Percentiles rank a stretch among this genome's conserved stretches.
These are phyloP conservation scores for Rhopalosiphum nymphaeae DNA, from an alignment of 2,888 invertebrate genomes.

Conservation along the genomic window DNA sequence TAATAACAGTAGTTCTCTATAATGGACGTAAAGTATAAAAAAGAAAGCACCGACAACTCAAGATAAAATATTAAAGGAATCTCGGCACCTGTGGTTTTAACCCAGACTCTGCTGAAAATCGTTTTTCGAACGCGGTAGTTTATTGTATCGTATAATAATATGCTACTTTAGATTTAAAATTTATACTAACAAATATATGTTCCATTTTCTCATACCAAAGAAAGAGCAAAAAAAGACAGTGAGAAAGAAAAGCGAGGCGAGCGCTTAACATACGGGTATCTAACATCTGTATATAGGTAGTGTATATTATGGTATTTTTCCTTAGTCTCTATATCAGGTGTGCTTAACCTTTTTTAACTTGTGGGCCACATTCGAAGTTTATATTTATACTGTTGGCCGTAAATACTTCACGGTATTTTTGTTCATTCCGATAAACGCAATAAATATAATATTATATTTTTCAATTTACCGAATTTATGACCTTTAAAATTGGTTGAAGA, in stretches of 20 bases:
- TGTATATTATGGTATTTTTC: neutral
- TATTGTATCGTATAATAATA: neutral
- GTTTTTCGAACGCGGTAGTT: neutral
- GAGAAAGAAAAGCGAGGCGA: neutral
- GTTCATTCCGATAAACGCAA: no score
- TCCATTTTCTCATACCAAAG: neutral
- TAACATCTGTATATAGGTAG: neutral
- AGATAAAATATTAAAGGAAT: neutral
- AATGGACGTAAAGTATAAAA: neutral
- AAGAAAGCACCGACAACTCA: neutral
- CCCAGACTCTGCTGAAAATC: neutral
- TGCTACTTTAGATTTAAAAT: neutral
- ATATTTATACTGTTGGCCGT: no score
- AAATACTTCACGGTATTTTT: no score
- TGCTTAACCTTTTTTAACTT: no score
- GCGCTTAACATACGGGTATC: neutral
- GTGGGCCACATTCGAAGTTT: no score
- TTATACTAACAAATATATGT: neutral
- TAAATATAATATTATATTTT: no score
- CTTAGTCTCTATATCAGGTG: neutral
- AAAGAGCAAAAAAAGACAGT: no score
- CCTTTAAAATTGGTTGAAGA: no score
- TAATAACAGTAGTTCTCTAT: neutral
- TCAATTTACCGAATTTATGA: no score
- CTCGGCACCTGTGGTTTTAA: constrained; percentile 7